A percentile compares a stretch with the other conserved stretches of the same genome.
Conservation (phyloP, 1,140 invertebrate species). For the Pseudoatta argentina region DNA sequence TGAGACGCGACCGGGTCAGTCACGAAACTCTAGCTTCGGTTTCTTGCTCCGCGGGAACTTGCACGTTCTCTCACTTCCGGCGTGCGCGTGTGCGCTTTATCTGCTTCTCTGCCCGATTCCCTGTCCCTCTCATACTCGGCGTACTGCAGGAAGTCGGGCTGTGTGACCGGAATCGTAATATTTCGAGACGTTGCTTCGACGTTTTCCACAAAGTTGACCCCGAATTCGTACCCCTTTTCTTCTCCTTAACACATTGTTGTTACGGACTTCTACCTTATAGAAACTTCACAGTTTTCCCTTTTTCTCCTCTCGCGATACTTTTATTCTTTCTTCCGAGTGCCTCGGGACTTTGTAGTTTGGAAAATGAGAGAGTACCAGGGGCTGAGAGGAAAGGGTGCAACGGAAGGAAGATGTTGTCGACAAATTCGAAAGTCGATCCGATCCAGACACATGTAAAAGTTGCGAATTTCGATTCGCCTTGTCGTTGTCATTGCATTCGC, state of each 20-base stretch:
- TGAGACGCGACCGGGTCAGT: constrained; percentile 44
- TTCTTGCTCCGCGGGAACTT: constrained; percentile 62
- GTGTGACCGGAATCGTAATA: constrained; percentile 75
- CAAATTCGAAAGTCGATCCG: constrained; percentile 45
- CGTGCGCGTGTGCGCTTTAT: constrained; percentile 45
- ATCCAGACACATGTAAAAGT: constrained; percentile 39
- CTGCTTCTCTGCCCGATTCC: constrained; percentile 13
- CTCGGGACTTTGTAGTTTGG: constrained; percentile 6
- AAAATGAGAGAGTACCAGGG: constrained; percentile 23
- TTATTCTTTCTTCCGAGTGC: constrained; percentile 2
- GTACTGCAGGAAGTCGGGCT: constrained; percentile 61
- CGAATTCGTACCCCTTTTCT: constrained; percentile 9
- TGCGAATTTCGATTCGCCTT: constrained; percentile 38
- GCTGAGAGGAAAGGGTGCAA: not conserved
- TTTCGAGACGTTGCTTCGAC: constrained; percentile 68
- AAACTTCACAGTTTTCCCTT: not conserved
- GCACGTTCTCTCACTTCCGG: constrained; percentile 52
- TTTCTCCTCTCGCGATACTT: constrained; percentile 25
- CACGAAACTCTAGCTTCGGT: constrained; percentile 53
- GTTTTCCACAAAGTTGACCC: constrained; percentile 67
- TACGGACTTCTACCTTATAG: constrained; percentile 36
- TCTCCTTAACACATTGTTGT: constrained; percentile 35
- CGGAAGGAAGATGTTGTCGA: constrained; percentile 34
- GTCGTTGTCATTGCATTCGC: constrained; percentile 24
- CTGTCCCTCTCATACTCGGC: not conserved